phyloP scores from a whole-genome alignment of 53 echinoderm and acorn worm genomes.

The Patiria pectinifera region DNA sequence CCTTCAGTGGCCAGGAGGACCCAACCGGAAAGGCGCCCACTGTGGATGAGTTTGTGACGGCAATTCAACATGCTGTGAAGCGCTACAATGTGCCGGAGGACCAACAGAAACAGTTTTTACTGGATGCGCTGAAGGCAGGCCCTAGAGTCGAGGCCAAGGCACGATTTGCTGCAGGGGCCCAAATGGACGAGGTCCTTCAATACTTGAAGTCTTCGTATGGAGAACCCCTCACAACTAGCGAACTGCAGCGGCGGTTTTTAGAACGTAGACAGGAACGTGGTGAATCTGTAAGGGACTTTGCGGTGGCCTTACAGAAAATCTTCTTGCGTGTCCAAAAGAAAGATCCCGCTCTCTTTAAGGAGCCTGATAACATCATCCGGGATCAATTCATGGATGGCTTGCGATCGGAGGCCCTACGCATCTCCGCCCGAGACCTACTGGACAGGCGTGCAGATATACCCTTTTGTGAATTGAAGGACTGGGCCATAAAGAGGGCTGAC shows the following conservation, averaged over 20 bases:
- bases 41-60: background rate
- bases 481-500: constrained; percentile 1
- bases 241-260: constrained; percentile 6
- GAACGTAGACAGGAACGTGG: background rate
- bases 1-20: constrained; percentile 1
- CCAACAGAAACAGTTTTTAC: background rate
- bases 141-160: background rate
- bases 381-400: constrained; percentile 6
- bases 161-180: background rate
- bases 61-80: background rate
- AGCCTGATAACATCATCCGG: background rate
- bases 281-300: constrained; percentile 6
- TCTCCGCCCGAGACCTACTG: constrained; percentile 4
- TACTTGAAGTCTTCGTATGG: background rate
- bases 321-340: constrained; percentile 4
- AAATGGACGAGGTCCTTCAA: background rate
- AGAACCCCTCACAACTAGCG: background rate
- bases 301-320: background rate
- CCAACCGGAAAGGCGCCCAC: background rate
- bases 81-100: background rate
- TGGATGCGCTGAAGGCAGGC: background rate
- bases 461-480: background rate
- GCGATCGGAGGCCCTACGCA: background rate
- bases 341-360: constrained; percentile 6
- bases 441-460: background rate